phyloP scores from a whole-genome alignment of 1,140 invertebrate species.

The Apis cerana region DNA sequence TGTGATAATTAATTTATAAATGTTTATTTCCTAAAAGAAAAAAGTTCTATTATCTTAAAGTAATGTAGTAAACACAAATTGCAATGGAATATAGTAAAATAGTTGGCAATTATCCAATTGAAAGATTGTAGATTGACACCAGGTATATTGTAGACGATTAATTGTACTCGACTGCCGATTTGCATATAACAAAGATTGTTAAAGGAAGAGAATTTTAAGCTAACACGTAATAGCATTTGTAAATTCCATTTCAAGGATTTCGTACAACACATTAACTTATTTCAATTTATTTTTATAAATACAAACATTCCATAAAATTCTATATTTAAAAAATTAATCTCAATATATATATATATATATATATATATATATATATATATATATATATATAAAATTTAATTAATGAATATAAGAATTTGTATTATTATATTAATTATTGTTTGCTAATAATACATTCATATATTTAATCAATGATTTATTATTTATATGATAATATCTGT shows the following conservation, averaged over 20 bases:
- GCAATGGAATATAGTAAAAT: constrained; percentile 16
- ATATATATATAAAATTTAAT: too few relatives aligned
- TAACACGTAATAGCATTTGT: not conserved
- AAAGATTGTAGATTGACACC: not conserved
- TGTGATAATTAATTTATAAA: not conserved
- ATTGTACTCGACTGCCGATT: constrained; percentile 14
- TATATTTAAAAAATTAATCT: too few relatives aligned
- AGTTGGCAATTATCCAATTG: constrained; percentile 27
- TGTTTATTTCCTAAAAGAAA: not conserved
- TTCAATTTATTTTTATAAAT: not conserved
- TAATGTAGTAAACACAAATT: not conserved
- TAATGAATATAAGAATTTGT: not conserved
- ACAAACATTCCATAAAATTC: not conserved
- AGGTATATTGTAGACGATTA: not conserved
- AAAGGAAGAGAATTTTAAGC: not conserved
- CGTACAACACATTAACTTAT: not conserved
- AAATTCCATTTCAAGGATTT: not conserved
- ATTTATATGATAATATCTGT: not conserved
- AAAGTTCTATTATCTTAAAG: not conserved
- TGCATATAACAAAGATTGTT: constrained; percentile 18
- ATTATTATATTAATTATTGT: not conserved
- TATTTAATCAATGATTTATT: not conserved
- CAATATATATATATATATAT: too few relatives aligned
- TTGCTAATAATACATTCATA: not conserved
- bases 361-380: too few relatives aligned